Conservation (phyloP, 1,140 invertebrate species). For the Monochamus saltuarius region DNA sequence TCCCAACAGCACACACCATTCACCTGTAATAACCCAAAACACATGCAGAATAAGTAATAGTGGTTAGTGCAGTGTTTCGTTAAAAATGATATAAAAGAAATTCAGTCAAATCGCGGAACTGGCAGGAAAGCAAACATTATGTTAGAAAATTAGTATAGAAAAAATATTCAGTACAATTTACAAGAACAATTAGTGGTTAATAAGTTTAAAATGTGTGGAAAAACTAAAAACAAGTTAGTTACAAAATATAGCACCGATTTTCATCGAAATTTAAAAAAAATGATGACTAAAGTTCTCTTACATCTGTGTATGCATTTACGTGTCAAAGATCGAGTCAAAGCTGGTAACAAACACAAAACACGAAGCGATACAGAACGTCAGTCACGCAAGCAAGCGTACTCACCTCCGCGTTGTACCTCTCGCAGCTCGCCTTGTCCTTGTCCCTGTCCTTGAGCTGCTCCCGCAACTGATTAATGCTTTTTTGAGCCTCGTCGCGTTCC, state of each 20-base stretch:
- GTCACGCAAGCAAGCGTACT: slow-evolving; percentile 33
- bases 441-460: slow-evolving; percentile 64
- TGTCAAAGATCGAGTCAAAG: background rate
- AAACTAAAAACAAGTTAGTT: background rate
- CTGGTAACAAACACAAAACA: background rate
- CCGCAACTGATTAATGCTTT: slow-evolving; percentile 61
- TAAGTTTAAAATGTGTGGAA: background rate
- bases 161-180: too few relatives aligned
- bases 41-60: background rate
- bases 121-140: too few relatives aligned
- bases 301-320: too few relatives aligned
- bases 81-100: too few relatives aligned
- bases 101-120: too few relatives aligned
- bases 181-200: too few relatives aligned
- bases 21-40: slow-evolving; percentile 17
- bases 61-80: too few relatives aligned
- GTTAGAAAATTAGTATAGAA: too few relatives aligned
- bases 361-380: slow-evolving; percentile 12
- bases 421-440: slow-evolving; percentile 59
- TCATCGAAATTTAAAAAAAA: too few relatives aligned
- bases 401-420: slow-evolving; percentile 58
- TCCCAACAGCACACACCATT: slow-evolving; percentile 15
- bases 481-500: slow-evolving; percentile 74
- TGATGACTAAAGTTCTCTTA: background rate
- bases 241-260: too few relatives aligned